These are phyloP conservation scores for Anthoscopus minutus DNA, from an alignment of 2,113 vertebrate species.

Conservation along the genomic window DNA sequence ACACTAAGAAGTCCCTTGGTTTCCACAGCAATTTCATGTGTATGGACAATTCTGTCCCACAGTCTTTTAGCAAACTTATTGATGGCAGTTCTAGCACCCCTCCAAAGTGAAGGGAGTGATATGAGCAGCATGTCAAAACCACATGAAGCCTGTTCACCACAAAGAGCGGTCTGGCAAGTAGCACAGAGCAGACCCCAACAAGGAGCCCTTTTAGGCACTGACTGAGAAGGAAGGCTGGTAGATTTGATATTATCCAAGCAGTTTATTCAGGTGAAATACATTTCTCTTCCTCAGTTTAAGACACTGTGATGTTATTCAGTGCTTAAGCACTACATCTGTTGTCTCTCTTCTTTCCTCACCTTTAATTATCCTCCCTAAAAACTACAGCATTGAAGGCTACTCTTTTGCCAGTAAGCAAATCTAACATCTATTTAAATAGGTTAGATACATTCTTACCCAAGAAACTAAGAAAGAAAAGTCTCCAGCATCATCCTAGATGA, in stretches of 20 bases:
- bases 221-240: neutral
- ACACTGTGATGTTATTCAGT: neutral
- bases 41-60: neutral
- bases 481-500: neutral
- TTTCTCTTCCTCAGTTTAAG: neutral
- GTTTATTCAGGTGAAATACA: neutral
- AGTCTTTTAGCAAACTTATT: neutral
- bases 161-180: neutral
- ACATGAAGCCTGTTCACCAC: neutral
- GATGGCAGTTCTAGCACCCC: neutral
- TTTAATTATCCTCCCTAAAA: neutral
- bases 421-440: neutral
- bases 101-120: neutral
- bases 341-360: neutral
- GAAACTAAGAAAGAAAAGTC: neutral
- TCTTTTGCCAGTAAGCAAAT: neutral
- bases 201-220: neutral
- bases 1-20: neutral
- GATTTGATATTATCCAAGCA: neutral
- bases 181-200: neutral
- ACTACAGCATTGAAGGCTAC: neutral
- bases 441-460: neutral
- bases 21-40: neutral
- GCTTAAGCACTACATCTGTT: neutral
- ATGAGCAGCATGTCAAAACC: fast-evolving